Conservation (phyloP, 2,888 invertebrate species). For the Pyrocoelia pectoralis region DNA sequence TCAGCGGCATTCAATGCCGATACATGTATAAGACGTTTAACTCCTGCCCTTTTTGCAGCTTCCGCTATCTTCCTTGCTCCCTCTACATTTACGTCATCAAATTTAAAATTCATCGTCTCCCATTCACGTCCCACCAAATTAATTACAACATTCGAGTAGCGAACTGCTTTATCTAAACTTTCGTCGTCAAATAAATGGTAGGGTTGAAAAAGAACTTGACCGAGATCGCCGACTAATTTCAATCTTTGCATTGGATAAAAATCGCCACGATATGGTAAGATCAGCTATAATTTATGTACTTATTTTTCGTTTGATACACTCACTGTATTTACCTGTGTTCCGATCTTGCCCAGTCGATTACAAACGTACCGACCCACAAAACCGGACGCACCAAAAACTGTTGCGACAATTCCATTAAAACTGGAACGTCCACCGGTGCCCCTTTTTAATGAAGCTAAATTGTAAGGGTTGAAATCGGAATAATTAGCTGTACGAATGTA, state of each 20-base stretch:
- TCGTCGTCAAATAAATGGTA: slow-evolving; percentile 87
- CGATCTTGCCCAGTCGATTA: slow-evolving; percentile 88
- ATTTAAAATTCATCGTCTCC: slow-evolving; percentile 91
- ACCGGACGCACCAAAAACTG: slow-evolving; percentile 94
- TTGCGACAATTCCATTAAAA: slow-evolving; percentile 97
- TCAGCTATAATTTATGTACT: slow-evolving; percentile 67
- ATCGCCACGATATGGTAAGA: slow-evolving; percentile 92
- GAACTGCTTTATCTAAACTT: slow-evolving; percentile 82
- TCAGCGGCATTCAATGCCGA: slow-evolving; percentile 84
- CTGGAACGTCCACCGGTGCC: slow-evolving; percentile 94
- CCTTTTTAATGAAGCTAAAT: slow-evolving; percentile 74
- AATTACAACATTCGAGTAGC: slow-evolving; percentile 96
- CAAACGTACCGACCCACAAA: slow-evolving; percentile 89
- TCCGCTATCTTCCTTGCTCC: slow-evolving; percentile 87
- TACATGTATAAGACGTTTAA: slow-evolving; percentile 91
- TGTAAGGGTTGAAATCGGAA: slow-evolving; percentile 64
- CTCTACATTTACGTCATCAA: slow-evolving; percentile 85
- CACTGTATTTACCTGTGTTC: slow-evolving; percentile 71
- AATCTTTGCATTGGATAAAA: slow-evolving; percentile 78
- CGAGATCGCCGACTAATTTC: slow-evolving; percentile 91
- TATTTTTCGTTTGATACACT: neutral
- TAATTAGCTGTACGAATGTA: slow-evolving; percentile 59
- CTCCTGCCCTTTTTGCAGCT: slow-evolving; percentile 76
- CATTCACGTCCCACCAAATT: slow-evolving; percentile 92
- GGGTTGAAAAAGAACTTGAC: slow-evolving; percentile 91